Base-by-base conservation (phyloP, 2,888 invertebrate genomes). In the Sesia apiformis region DNA sequence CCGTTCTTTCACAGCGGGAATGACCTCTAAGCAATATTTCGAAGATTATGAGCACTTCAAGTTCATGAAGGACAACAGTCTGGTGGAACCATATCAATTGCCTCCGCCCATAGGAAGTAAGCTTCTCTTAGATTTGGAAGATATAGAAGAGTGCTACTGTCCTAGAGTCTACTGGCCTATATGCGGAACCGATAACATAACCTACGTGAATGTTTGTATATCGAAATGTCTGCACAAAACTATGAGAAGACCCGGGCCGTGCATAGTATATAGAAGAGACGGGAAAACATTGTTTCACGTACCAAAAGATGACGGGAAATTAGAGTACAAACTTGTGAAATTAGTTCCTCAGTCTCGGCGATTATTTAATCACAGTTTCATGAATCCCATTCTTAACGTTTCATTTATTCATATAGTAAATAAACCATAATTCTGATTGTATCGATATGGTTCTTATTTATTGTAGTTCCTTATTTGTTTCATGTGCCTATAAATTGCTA, bases 141-240 rank as follows among this genome's bases (percentile, higher is more conserved):
- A 41, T 7, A 5, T 41, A 41, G 41, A 41, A 41, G 41, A 41
- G 5, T 59, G 62, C 51, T 53, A 60, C n/a, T 76, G 76, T 7
- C 75, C 76, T 0, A 62, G 72, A 6, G 64, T 74, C 0, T 76
- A 66, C 46, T 74, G 65, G 58, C 74, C 75, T 0, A 67, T 57
- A 0, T 77, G 77, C 46, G 69, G 61, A 0, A 3, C 38, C 0
- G 56, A 72, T 8, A 55, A 57, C 0, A 38, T 60, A 0, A 74
- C 77, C 0, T 77, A 72, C 41, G 57, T 64, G 1, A 77, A 77
- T 52, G 57, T 55, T 0, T 77, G 77, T 41, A 58, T 77, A 0
- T n/a, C 72, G n/a, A 58, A 46, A 3, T 77, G 77, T 8, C 40
- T 67, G 0, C 58, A 63, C 0, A 43, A 38, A 6, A 55, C 49